Evolutionary conservation across 2,888 invertebrate species (phyloP), one percentile per base, ranked within the genome.

Genomic region (Biston betularia): DNA sequence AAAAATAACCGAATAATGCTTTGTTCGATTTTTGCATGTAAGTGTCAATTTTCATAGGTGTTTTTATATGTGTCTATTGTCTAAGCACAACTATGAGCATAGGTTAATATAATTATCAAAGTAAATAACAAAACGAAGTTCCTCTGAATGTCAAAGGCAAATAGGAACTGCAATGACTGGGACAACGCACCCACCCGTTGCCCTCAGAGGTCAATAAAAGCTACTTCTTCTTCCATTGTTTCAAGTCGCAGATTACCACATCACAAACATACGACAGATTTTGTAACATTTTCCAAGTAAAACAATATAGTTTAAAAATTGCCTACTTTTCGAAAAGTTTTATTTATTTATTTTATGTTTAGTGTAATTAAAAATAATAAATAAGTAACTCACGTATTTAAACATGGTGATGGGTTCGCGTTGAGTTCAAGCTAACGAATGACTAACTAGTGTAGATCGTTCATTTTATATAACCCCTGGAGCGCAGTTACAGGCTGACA

Each of bases 391-490:
- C 87, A 93, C 93, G 92, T 92, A 92, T 93, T 91, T 93, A 75
- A 92, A 83, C 93, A 93, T 93, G 87, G 76, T 91, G 90, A 82
- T 91, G 81, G 83, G 89, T 87, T 89, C 91, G 86, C 87, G 83
- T 85, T 85, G 92, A 89, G 89, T 88, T 89, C 90, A 89, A 87
- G 88, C 87, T 89, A 89, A 90, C 92, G 93, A 93, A 92, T 93
- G 93, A 92, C 86, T 91, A 87, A 85, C 82, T 87, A 85, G 79
- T 88, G 87, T 85, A 81, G 85, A 79, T 83, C 86, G 87, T 87
- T 84, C 92, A 85, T 89, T 93, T 91, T 93, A 93, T 89, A 85
- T 88, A 87, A 86, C 85, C 86, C 78, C 81, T 82, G 84, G 83
- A 87, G 86, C 84, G 87, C 86, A 86, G 83, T 87, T 86, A 87